Base-by-base conservation (phyloP, 2,888 invertebrate genomes). In the Cosmia pyralina region DNA sequence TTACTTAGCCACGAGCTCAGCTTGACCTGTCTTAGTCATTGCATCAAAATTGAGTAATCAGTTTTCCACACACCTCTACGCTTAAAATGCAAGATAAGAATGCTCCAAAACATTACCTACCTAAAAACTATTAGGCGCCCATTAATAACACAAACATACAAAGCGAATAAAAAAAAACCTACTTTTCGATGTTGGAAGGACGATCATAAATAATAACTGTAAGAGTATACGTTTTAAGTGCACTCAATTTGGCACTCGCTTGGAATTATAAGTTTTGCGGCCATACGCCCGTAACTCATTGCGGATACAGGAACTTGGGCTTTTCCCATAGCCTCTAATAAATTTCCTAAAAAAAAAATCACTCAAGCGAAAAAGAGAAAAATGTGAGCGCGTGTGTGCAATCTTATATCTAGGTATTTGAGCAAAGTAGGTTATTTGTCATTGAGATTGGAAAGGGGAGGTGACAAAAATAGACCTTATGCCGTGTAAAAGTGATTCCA, bases 211-310 rank as follows among this genome's bases (percentile, higher is more conserved):
- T 22, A 38, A 38, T 48, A 65, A 75, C 60, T 72, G 63, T 69
- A 57, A 59, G 13, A 63, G n/a, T n/a, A 68, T 73, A 79, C 57
- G 38, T 63, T 74, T 65, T 48, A 64, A 75, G 62, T 76, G 73
- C 72, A 80, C 68, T 69, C 64, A 75, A 64, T 75, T 85, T 75
- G 52, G 60, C 64, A 62, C 72, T 46, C 59, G n/a, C 34, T 66
- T 53, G 3, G 53, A 59, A 76, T 84, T 67, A 82, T 68, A 74
- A 65, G 71, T 83, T 74, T 71, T 60, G 41, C 63, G 65, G 48
- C 17, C 28, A 38, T 41, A 60, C 68, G 55, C 11, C 11, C 75
- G 71, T 83, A 80, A 79, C 63, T 83, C 72, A 84, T 55, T 53
- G 17, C 7, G 72, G 64, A 65, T 79, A 66, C 55, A 57, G 50